These are phyloP conservation scores for Xestoiulus laeticollis DNA, from an alignment of 2,888 invertebrate species.

Conservation along the genomic window DNA sequence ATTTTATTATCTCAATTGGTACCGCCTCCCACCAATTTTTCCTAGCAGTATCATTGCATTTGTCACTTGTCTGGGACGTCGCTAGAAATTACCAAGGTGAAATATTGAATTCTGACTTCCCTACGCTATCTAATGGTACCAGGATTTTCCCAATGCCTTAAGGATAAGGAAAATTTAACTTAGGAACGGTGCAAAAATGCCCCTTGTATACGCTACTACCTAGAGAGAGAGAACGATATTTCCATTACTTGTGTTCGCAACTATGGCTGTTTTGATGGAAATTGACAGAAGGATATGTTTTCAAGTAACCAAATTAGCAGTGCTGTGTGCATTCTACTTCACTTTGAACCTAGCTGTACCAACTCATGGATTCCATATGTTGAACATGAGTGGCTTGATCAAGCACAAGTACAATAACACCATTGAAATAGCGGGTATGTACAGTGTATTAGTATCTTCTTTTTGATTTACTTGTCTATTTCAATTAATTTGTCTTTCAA, in stretches of 20 bases:
- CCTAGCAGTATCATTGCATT: neutral
- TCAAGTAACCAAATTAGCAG: neutral
- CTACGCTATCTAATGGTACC: conserved; percentile 9
- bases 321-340: neutral
- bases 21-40: conserved; percentile 35
- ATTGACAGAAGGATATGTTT: conserved; percentile 2
- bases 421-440: conserved; percentile 42
- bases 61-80: neutral
- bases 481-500: neutral
- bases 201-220: neutral
- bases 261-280: neutral
- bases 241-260: neutral
- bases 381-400: neutral
- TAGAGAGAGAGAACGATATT: neutral
- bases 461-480: neutral
- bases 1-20: conserved; percentile 13
- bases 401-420: conserved; percentile 26
- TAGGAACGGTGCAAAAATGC: neutral
- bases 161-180: conserved; percentile 6
- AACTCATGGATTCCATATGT: neutral
- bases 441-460: too few species aligned
- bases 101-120: conserved; percentile 24
- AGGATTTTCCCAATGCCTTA: neutral
- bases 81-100: conserved; percentile 28
- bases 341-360: neutral